A percentile compares a stretch with the other conserved stretches of the same genome.
phyloP scores from a whole-genome alignment of 2,888 invertebrate genomes.

The Gnatocerus cornutus region DNA sequence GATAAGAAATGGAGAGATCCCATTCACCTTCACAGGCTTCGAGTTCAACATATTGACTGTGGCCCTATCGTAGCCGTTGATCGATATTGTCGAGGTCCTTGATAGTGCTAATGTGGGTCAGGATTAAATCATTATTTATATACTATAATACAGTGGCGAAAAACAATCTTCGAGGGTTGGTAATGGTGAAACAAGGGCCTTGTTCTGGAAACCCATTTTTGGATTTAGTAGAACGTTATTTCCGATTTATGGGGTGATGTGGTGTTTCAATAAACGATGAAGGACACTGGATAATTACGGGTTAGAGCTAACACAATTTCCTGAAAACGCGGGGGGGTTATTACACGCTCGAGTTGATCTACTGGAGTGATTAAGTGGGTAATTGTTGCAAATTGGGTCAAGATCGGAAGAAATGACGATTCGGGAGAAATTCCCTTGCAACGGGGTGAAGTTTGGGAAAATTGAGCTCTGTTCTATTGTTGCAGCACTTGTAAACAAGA shows the following conservation, averaged over 20 bases:
- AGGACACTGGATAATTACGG: slow-evolving; percentile 29
- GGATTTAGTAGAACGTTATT: slow-evolving; percentile 19
- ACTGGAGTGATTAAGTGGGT: not conserved
- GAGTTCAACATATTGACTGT: not conserved
- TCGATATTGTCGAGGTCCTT: slow-evolving; percentile 25
- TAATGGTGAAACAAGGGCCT: slow-evolving; percentile 5
- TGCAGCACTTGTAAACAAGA: too few relatives aligned
- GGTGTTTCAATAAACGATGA: slow-evolving; percentile 13
- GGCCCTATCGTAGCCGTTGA: not conserved
- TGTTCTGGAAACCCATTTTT: slow-evolving; percentile 26
- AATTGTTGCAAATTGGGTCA: not conserved
- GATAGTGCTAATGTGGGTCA: slow-evolving; percentile 29
- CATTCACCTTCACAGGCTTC: slow-evolving; percentile 24
- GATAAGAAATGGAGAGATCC: slow-evolving; percentile 11
- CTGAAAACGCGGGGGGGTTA: slow-evolving; percentile 24
- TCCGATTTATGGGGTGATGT: slow-evolving; percentile 26
- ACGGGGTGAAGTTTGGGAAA: too few relatives aligned
- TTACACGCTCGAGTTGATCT: slow-evolving; percentile 4
- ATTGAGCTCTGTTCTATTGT: too few relatives aligned
- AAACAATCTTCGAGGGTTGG: slow-evolving; percentile 8
- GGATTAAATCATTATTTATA: slow-evolving; percentile 22
- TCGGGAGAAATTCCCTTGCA: too few relatives aligned
- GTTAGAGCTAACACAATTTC: slow-evolving; percentile 17
- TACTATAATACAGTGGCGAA: not conserved
- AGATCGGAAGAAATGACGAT: too few relatives aligned